Conservation (phyloP, 2,113 vertebrate genomes). For the Oplegnathus fasciatus region DNA sequence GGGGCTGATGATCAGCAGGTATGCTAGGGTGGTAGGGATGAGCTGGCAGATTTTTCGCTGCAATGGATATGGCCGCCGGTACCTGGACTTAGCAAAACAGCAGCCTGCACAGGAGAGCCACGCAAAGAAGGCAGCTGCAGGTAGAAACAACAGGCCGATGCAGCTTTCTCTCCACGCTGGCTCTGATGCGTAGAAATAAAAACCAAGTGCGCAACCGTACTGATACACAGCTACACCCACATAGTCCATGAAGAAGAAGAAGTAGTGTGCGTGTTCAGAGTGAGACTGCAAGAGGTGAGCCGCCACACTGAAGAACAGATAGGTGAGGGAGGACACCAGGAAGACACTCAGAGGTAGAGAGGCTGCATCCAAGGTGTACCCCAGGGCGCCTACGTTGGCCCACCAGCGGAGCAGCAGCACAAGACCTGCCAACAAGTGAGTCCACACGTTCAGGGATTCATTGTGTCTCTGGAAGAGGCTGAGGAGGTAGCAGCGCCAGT, state of each 20-base stretch:
- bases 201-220: slow-evolving; percentile 91
- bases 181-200: slow-evolving; percentile 93
- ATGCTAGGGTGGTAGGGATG: slow-evolving; percentile 89
- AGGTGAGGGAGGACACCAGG: slow-evolving; percentile 87
- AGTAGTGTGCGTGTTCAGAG: slow-evolving; percentile 91
- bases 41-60: slow-evolving; percentile 93
- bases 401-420: slow-evolving; percentile 89
- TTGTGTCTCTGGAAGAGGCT: slow-evolving; percentile 97
- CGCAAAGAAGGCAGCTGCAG: slow-evolving; percentile 88
- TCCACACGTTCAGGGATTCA: slow-evolving; percentile 94
- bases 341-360: slow-evolving; percentile 90
- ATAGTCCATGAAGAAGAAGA: slow-evolving; percentile 94
- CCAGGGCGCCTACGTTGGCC: slow-evolving; percentile 82
- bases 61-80: slow-evolving; percentile 90
- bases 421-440: slow-evolving; percentile 88
- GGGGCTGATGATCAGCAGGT: slow-evolving; percentile 91
- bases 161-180: slow-evolving; percentile 87
- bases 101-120: slow-evolving; percentile 92
- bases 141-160: slow-evolving; percentile 88
- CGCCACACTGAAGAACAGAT: slow-evolving; percentile 89
- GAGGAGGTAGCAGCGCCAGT: slow-evolving; percentile 92
- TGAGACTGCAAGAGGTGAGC: slow-evolving; percentile 96
- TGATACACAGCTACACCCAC: slow-evolving; percentile 93
- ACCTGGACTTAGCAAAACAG: slow-evolving; percentile 92
- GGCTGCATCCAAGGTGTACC: slow-evolving; percentile 67